phyloP scores from a whole-genome alignment of 1,140 invertebrate genomes.

The Glossosoma conforme region DNA sequence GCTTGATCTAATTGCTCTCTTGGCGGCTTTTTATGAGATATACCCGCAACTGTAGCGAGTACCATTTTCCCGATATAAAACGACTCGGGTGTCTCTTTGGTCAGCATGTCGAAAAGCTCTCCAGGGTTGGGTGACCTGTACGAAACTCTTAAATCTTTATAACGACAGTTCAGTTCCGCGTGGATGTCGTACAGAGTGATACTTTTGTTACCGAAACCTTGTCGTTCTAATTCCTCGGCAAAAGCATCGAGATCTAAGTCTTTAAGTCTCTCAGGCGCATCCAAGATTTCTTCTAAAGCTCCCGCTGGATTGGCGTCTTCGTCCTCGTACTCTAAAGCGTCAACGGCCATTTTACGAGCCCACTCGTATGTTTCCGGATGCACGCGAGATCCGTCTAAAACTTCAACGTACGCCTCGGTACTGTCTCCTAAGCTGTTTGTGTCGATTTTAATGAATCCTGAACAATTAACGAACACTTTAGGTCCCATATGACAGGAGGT shows the following conservation, averaged over 20 bases:
- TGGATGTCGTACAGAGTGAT: constrained; percentile 97
- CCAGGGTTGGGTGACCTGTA: constrained; percentile 78
- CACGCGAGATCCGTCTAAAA: constrained; percentile 94
- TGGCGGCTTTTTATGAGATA: constrained; percentile 83
- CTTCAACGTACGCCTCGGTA: constrained; percentile 92
- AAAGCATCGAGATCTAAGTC: constrained; percentile 98
- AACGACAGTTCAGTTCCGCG: constrained; percentile 90
- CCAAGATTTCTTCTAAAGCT: constrained; percentile 94
- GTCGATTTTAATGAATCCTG: constrained; percentile 98
- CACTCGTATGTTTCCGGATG: constrained; percentile 99
- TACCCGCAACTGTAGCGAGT: constrained; percentile 67
- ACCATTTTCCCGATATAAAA: constrained; percentile 91
- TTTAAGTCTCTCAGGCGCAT: constrained; percentile 90
- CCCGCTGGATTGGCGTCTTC: constrained; percentile 93
- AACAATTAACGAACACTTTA: constrained; percentile 98
- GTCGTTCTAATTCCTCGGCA: constrained; percentile 92
- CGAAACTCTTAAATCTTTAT: constrained; percentile 85
- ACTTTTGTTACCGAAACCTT: constrained; percentile 94
- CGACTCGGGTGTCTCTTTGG: constrained; percentile 93
- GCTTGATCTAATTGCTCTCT: constrained; percentile 92
- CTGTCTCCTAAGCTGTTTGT: constrained; percentile 88
- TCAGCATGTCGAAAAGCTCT: constrained; percentile 91
- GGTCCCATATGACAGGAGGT: constrained; percentile 95
- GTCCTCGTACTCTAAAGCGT: constrained; percentile 97
- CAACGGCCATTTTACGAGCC: constrained; percentile 99